Evolutionary conservation across 35 echinoderm and acorn worm genomes (phyloP).

Genomic region (Apostichopus californicus): DNA sequence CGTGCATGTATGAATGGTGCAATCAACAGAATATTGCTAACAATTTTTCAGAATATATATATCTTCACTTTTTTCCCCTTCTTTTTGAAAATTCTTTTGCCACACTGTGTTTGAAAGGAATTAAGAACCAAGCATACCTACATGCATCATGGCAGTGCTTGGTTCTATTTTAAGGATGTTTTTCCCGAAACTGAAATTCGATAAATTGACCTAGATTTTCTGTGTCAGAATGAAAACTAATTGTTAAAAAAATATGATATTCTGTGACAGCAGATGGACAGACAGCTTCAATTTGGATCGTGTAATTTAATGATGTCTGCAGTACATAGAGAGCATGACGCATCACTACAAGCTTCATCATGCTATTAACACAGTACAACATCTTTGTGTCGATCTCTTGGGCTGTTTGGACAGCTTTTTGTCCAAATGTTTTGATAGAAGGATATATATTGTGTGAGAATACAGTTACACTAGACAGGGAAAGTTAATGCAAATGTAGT

Average conservation of each 20-base stretch:
- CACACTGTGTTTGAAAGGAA: too few species aligned
- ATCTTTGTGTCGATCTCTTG: not conserved
- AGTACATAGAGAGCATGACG: not conserved
- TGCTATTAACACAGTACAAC: not conserved
- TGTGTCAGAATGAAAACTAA: conserved; percentile 22
- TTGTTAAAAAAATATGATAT: conserved; percentile 18
- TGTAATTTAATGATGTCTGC: not conserved
- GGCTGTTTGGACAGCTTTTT: not conserved
- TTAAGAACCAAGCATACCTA: too few species aligned
- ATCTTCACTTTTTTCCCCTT: too few species aligned
- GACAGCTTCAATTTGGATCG: not conserved
- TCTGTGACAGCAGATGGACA: not conserved
- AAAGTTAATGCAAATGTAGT: too few species aligned
- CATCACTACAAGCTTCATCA: not conserved
- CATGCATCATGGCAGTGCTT: not conserved
- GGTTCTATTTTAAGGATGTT: not conserved
- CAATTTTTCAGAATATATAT: too few species aligned
- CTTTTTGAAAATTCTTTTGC: too few species aligned
- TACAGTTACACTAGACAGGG: too few species aligned
- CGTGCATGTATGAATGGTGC: too few species aligned
- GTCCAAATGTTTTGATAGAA: not conserved
- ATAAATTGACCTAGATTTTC: conserved; percentile 23
- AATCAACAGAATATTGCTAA: too few species aligned
- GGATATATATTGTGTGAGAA: too few species aligned
- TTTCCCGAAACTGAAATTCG: not conserved